phyloP scores from a whole-genome alignment of 2,113 vertebrate species.

The Entelurus aequoreus region DNA sequence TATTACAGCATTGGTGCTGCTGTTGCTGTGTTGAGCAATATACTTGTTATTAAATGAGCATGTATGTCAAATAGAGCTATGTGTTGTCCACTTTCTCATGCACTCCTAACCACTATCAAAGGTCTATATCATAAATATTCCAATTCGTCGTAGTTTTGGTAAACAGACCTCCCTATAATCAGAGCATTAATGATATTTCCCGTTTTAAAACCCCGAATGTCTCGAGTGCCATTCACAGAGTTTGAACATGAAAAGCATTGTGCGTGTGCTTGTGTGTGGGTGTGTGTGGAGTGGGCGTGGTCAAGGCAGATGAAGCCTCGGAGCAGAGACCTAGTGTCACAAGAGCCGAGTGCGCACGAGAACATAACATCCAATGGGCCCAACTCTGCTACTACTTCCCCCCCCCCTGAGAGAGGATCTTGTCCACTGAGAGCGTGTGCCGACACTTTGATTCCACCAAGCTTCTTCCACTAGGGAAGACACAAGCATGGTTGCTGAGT shows the following conservation, averaged over 20 bases:
- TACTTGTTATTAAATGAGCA: no score
- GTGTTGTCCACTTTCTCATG: no score
- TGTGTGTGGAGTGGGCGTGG: conserved; percentile 54
- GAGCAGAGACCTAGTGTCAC: conserved; percentile 36
- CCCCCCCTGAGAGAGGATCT: conserved; percentile 15
- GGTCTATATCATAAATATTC: no score
- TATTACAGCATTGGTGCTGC: no score
- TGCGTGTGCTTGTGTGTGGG: conserved; percentile 12
- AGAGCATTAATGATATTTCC: no score
- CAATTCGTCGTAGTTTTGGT: no score
- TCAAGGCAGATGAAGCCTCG: conserved; percentile 26
- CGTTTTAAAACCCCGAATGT: neutral
- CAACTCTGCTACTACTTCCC: conserved; percentile 1
- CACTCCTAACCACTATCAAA: no score
- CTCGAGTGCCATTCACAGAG: neutral
- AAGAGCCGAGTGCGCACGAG: conserved; percentile 33
- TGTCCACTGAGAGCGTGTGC: neutral
- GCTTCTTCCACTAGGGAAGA: neutral
- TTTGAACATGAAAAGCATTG: neutral
- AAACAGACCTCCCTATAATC: no score
- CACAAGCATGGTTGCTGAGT: conserved; percentile 39
- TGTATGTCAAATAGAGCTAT: no score
- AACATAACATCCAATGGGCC: conserved; percentile 25
- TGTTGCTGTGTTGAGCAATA: no score
- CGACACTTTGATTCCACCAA: neutral